These are phyloP conservation scores for Pimephales promelas DNA, from an alignment of 2,113 vertebrate species.

Conservation along the genomic window DNA sequence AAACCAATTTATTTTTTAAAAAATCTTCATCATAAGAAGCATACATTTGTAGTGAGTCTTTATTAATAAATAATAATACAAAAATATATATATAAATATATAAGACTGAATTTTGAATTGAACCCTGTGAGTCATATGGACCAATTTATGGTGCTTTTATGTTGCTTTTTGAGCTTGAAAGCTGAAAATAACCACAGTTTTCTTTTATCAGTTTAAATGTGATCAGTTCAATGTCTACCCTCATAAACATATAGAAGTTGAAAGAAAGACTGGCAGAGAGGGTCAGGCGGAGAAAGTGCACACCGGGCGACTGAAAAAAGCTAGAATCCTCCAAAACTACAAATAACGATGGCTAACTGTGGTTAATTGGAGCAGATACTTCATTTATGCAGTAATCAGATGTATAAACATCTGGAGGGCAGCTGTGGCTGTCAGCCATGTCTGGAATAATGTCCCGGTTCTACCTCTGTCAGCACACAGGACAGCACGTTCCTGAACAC, in stretches of 20 bases:
- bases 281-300: not conserved
- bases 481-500: not conserved
- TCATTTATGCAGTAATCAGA: conserved; percentile 45
- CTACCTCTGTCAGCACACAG: conserved; percentile 36
- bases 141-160: not conserved
- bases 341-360: conserved; percentile 18
- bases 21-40: not conserved
- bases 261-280: not conserved
- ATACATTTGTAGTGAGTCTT: not conserved
- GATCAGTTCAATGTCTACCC: not conserved
- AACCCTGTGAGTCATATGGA: not conserved
- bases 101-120: not conserved
- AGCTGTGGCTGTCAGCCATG: conserved; percentile 41
- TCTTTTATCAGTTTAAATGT: not conserved
- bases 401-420: conserved; percentile 55
- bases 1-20: too few species aligned
- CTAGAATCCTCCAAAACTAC: not conserved
- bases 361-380: conserved; percentile 51
- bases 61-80: too few species aligned
- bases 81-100: too few species aligned
- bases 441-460: conserved; percentile 37
- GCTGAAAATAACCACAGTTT: not conserved
- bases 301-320: not conserved
- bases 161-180: not conserved
- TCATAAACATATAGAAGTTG: not conserved